Evolutionary conservation across 2,888 invertebrate genomes (phyloP).

Genomic region (Colletes collaris): DNA sequence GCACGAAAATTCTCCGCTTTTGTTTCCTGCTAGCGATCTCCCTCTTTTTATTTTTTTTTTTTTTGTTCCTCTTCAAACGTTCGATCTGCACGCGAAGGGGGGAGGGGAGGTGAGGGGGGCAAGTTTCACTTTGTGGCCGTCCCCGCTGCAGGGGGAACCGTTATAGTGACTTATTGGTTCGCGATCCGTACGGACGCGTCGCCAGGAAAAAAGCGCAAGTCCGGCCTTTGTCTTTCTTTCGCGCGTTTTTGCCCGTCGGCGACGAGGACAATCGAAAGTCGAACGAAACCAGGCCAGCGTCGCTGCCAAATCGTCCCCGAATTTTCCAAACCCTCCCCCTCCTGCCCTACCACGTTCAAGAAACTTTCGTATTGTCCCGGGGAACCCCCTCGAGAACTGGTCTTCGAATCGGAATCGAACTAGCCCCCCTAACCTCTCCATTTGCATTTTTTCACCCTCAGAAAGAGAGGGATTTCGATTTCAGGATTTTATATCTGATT

Average conservation of each 20-base stretch:
- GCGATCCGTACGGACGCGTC: conserved; percentile 58
- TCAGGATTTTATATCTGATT: too few relatives aligned
- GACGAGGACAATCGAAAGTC: conserved; percentile 64
- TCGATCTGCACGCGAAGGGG: conserved; percentile 33
- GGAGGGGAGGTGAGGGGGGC: background rate
- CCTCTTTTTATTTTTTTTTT: background rate
- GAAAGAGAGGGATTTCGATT: too few relatives aligned
- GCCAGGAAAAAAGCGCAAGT: conserved; percentile 37
- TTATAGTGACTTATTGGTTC: conserved; percentile 61
- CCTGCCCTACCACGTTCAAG: conserved; percentile 21
- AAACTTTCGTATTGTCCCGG: conserved; percentile 64
- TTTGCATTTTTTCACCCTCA: too few relatives aligned
- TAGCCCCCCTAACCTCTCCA: too few relatives aligned
- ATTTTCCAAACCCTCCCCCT: conserved; percentile 39
- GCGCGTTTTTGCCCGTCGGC: conserved; percentile 44
- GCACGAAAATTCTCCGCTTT: conserved; percentile 30
- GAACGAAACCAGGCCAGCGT: conserved; percentile 61
- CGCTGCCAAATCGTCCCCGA: conserved; percentile 58
- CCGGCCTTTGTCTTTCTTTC: conserved; percentile 45
- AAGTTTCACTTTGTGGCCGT: conserved; percentile 58
- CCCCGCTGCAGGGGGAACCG: conserved; percentile 27
- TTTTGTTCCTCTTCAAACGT: conserved; percentile 41
- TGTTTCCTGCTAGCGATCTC: background rate
- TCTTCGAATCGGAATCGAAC: conserved; percentile 54
- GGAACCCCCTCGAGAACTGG: conserved; percentile 50